phyloP scores from a whole-genome alignment of 2,797 vertebrate species.

The Xenopus petersii region DNA sequence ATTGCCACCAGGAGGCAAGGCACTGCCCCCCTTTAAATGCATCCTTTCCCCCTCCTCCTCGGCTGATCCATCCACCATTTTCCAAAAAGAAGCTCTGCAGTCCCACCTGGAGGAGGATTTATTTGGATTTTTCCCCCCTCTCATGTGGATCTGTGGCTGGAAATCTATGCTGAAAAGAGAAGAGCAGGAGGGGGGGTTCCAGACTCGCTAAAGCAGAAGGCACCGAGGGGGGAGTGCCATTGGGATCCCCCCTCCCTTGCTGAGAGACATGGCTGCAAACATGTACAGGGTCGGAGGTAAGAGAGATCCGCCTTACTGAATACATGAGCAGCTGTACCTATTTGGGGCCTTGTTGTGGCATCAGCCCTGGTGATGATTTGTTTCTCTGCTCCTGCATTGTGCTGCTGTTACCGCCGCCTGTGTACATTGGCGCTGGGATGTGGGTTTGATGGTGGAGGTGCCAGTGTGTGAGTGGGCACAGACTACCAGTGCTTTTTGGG shows the following conservation, averaged over 20 bases:
- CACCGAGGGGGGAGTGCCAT: slow-evolving; percentile 5
- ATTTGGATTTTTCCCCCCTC: background rate
- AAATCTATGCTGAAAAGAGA: background rate
- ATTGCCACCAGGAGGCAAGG: slow-evolving; percentile 42
- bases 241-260: slow-evolving; percentile 22
- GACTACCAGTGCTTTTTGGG: no score
- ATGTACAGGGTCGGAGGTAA: slow-evolving; percentile 48
- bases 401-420: no score
- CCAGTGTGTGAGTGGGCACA: no score
- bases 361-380: no score
- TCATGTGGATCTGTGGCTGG: background rate
- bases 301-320: background rate
- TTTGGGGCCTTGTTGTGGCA: background rate
- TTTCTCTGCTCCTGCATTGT: no score
- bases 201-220: background rate
- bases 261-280: slow-evolving; percentile 35
- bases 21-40: slow-evolving; percentile 45
- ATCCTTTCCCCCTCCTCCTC: slow-evolving; percentile 32
- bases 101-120: slow-evolving; percentile 19
- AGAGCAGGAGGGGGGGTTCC: background rate
- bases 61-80: slow-evolving; percentile 40
- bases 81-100: slow-evolving; percentile 21
- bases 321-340: background rate
- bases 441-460: no score
- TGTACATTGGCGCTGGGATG: no score